Base-by-base conservation (phyloP, 2,888 invertebrate species). In the Cephonodes hylas region DNA sequence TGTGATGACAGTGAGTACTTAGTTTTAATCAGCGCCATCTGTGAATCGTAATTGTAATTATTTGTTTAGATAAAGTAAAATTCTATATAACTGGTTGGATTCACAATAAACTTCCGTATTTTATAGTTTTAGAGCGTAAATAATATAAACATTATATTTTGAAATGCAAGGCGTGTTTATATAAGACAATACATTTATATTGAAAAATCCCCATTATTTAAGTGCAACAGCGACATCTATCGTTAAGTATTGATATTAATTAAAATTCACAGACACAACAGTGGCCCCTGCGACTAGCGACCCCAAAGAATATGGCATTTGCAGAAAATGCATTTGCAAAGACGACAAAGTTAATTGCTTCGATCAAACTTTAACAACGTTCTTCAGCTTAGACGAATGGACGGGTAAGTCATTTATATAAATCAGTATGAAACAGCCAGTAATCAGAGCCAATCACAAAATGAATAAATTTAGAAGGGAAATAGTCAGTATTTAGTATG, bases 301-400 rank as follows among this genome's bases (percentile, higher is more conserved):
- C 0, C 73, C 80, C 7, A 73, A 75, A 22, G 75, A 85, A 25
- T 79, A 86, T 0, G 90, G 89, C 1, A 84, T 95, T 23, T 95
- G 95, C 74, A 86, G 89, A 58, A 86, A 87, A 60, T 95, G 95
- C 68, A 74, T 71, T 0, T 95, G 95, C 65, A 83, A 88, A 57
- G 78, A 86, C 8, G 82, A 83, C 1, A 84, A 86, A 18, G 88
- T 95, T 2, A 89, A 95, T 70, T 95, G 95, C 65, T 89, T 89
- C 7, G 88, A 91, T 10, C 87, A 84, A 65, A 86, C 84, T 8
- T 75, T 95, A 5, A 80, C 80, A 0, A 76, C 77, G 0, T 93
- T 93, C 76, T 94, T 95, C 68, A 88, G 83, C 1, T 81, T 85
- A 18, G 84, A 89, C 0, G 93, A 94, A 63, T 95, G 95, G 95